Percentiles rank a stretch among this genome's conserved stretches.
Evolutionary conservation across 1,140 invertebrate species (phyloP).

Genomic region (Aphidius ervi): DNA sequence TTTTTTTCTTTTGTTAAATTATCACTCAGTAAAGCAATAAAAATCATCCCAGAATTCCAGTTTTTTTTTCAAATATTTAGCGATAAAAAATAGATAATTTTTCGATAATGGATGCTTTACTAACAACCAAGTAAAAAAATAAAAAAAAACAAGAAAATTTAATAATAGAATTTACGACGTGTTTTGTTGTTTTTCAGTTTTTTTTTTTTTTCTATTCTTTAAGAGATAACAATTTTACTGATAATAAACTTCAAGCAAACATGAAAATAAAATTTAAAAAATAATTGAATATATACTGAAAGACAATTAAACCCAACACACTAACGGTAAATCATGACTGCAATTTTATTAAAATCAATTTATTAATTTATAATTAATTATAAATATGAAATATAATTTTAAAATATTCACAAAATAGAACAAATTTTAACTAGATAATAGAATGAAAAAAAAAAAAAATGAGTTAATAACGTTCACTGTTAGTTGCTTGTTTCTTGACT

Average conservation of each 20-base stretch:
- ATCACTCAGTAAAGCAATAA: constrained; percentile 25
- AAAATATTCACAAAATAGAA: background rate
- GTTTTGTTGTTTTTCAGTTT: background rate
- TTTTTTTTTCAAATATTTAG: background rate
- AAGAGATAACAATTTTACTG: background rate
- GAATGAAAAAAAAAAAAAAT: background rate
- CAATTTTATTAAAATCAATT: background rate
- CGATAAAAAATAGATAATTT: background rate
- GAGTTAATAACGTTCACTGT: background rate
- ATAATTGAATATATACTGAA: background rate
- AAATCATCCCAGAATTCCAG: constrained; percentile 31
- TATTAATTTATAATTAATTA: too few species aligned
- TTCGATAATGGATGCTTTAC: background rate
- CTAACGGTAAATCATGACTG: constrained; percentile 40
- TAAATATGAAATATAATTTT: too few species aligned
- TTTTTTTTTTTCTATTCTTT: background rate
- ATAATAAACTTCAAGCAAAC: background rate
- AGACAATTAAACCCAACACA: background rate
- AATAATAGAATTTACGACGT: too few species aligned
- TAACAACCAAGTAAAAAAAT: background rate
- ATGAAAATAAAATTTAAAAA: background rate
- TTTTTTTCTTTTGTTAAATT: constrained; percentile 14
- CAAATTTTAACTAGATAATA: background rate
- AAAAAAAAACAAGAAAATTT: background rate
- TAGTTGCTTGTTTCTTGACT: too few species aligned